Evolutionary conservation across 2,888 invertebrate species (phyloP), one percentile per base, ranked within the genome.

Genomic region (Plebejus argus): DNA sequence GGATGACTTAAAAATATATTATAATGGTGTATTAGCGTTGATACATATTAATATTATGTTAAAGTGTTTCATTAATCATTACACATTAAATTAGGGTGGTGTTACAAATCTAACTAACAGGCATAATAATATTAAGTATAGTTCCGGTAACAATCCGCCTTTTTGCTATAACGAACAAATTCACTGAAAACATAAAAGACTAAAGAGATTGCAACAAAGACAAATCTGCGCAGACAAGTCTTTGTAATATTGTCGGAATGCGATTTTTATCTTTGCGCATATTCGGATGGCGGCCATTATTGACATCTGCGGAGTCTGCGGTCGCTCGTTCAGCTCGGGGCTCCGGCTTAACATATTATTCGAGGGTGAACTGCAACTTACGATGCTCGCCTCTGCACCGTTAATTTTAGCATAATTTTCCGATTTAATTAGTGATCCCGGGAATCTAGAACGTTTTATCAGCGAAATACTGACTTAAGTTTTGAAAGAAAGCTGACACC

Each of bases 271-370:
- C 88, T 90, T 89, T 87, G 87, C 88, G 85, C 88, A 88, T 88
- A 87, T 86, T 88, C 84, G 83, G 82, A 83, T 83, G 83, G 83
- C 83, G 84, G 84, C 84, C 78, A 77, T 93, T 92, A 91, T 86
- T 83, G 83, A 90, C 93, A 93, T 92, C 92, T 93, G 93, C 84
- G 92, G 86, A 92, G 90, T 90, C 90, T 91, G 66, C 91, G 90
- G 89, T 90, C 83, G 87, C 88, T 39, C 85, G 86, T 84, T 87
- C 86, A 85, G 87, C 87, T 90, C 91, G 89, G 92, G 92, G 87
- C 87, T 90, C 91, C 89, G 91, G 92, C 91, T 90, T 89, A 85
- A 87, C 89, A 90, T 88, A 91, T 58, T 58, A 58, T 90, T 88
- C 85, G 85, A 89, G 88, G 90, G 88, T 84, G 88, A 87, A 89